These are phyloP conservation scores for Sinocyclocheilus maitianheensis DNA, from an alignment of 2,113 vertebrate species.

Conservation along the genomic window DNA sequence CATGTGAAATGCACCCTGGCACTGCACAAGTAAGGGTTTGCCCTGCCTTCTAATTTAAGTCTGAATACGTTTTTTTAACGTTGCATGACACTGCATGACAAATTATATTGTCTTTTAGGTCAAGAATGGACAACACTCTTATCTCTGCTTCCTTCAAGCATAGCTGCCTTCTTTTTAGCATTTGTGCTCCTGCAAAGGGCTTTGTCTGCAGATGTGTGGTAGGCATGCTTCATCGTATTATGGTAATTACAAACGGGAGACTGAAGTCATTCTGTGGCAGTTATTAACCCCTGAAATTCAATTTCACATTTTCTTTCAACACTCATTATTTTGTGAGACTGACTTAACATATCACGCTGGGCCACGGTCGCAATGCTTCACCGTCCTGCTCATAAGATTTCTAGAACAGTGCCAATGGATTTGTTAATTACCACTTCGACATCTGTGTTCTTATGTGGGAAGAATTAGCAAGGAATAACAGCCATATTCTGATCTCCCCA, in stretches of 20 bases:
- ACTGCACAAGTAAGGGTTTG: neutral
- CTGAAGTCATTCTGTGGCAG: slow-evolving; percentile 54
- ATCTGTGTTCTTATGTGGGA: slow-evolving; percentile 71
- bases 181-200: neutral
- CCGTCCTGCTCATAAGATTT: slow-evolving; percentile 52
- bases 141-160: neutral
- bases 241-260: slow-evolving; percentile 54
- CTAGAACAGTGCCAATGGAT: slow-evolving; percentile 64
- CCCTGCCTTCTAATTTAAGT: neutral
- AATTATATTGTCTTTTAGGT: slow-evolving; percentile 5
- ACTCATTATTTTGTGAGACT: slow-evolving; percentile 53
- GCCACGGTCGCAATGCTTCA: neutral
- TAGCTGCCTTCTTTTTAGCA: neutral
- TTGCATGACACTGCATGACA: neutral
- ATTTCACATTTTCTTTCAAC: slow-evolving; percentile 61
- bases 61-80: neutral
- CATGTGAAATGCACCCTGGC: slow-evolving; percentile 11
- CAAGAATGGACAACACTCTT: slow-evolving; percentile 8
- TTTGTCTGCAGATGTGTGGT: slow-evolving; percentile 16
- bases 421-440: slow-evolving; percentile 73
- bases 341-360: slow-evolving; percentile 48
- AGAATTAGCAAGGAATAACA: slow-evolving; percentile 64
- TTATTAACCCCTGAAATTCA: slow-evolving; percentile 63
- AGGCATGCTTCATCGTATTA: slow-evolving; percentile 45
- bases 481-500: slow-evolving; percentile 61